phyloP scores from a whole-genome alignment of 2,797 vertebrate species.

The Acanthurus leucopareius region DNA sequence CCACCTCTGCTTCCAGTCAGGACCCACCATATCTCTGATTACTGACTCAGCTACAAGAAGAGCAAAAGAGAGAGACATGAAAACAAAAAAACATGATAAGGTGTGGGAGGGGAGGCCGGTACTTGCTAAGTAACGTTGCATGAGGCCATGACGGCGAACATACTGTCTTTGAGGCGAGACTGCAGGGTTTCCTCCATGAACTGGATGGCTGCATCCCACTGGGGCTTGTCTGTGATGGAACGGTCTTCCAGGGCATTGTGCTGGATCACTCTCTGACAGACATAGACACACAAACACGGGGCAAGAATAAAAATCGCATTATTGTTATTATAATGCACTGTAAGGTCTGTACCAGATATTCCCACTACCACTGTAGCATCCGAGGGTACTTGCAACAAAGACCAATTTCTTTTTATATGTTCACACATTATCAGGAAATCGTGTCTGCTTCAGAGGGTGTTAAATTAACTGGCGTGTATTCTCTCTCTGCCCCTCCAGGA shows the following conservation, averaged over 20 bases:
- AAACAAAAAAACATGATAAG: background rate
- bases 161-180: slow-evolving; percentile 96
- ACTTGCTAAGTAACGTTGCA: background rate
- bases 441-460: background rate
- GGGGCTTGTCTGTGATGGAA: slow-evolving; percentile 97
- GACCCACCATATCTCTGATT: slow-evolving; percentile 97
- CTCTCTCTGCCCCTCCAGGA: slow-evolving; percentile 10
- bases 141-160: slow-evolving; percentile 61
- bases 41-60: slow-evolving; percentile 90
- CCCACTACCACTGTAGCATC: background rate
- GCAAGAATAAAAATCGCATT: slow-evolving; percentile 3
- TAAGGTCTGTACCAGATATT: background rate
- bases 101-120: background rate
- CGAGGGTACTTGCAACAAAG: background rate
- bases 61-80: background rate
- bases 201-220: slow-evolving; percentile 98
- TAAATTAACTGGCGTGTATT: slow-evolving; percentile 2
- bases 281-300: slow-evolving; percentile 2
- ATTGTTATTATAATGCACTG: background rate
- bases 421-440: background rate
- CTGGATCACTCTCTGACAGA: slow-evolving; percentile 94
- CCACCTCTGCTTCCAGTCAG: slow-evolving; percentile 97
- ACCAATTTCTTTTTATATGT: background rate
- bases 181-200: slow-evolving; percentile 99
- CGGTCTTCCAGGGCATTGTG: slow-evolving; percentile 98